phyloP scores from a whole-genome alignment of 2,113 vertebrate species.

The Ctenodactylus gundi region DNA sequence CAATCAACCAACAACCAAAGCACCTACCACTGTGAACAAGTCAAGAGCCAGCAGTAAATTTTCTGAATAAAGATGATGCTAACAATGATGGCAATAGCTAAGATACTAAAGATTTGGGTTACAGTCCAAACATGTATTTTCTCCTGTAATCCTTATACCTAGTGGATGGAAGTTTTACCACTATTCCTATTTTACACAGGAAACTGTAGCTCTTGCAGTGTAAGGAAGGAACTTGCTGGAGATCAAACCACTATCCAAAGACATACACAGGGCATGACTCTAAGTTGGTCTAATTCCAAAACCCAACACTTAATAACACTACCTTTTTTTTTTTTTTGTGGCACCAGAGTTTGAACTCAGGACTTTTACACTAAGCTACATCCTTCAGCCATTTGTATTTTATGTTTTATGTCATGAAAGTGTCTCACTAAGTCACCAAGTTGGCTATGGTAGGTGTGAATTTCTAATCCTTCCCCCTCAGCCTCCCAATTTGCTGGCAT shows the following conservation, averaged over 20 bases:
- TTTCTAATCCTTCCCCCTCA: not conserved
- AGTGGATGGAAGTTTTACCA: not conserved
- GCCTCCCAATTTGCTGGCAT: not conserved
- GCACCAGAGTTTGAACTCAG: not conserved
- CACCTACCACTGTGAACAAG: not conserved
- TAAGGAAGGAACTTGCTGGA: not conserved
- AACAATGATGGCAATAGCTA: not conserved
- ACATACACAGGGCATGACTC: not conserved
- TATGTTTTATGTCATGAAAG: not conserved
- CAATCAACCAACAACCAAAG: not conserved
- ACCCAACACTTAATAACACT: not conserved
- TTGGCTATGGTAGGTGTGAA: not conserved
- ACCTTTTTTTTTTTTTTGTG: too few relatives aligned
- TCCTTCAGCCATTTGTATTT: too few relatives aligned
- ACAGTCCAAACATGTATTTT: rapidly evolving
- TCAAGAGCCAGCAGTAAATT: not conserved
- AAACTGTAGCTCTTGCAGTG: not conserved
- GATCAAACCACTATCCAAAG: not conserved
- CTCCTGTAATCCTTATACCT: not conserved
- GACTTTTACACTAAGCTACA: not conserved
- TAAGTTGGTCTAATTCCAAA: not conserved
- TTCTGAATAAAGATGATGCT: not conserved
- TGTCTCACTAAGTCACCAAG: not conserved
- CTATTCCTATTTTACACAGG: not conserved
- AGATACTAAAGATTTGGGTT: not conserved